phyloP scores from a whole-genome alignment of 2,113 vertebrate genomes.

The Scolopax mira region DNA sequence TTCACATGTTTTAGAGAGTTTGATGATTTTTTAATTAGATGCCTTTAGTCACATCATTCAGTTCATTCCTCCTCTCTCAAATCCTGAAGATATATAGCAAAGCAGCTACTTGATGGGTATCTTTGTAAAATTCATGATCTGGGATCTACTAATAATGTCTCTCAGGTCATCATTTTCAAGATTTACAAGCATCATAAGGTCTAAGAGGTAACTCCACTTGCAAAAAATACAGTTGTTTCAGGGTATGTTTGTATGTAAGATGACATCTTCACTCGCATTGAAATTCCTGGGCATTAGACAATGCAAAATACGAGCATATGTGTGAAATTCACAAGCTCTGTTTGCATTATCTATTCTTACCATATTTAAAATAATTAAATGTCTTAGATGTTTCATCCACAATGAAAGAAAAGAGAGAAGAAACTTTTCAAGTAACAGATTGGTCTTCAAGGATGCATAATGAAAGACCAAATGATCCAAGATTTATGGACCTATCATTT shows the following conservation, averaged over 20 bases:
- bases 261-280: background rate
- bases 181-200: constrained; percentile 27
- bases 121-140: constrained; percentile 47
- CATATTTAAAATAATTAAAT: background rate
- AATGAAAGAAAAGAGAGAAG: background rate
- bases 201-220: constrained; percentile 11
- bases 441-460: background rate
- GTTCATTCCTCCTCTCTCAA: background rate
- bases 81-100: background rate
- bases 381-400: background rate
- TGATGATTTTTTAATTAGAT: constrained; percentile 26
- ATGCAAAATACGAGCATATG: background rate
- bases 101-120: constrained; percentile 11
- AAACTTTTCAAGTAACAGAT: background rate
- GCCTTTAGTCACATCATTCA: background rate
- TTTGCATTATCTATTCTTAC: background rate
- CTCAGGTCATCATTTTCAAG: constrained; percentile 48
- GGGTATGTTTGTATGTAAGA: background rate
- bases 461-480: background rate
- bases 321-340: background rate
- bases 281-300: background rate
- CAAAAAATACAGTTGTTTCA: background rate
- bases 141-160: constrained; percentile 41
- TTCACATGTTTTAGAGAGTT: constrained; percentile 8
- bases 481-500: background rate